phyloP scores from a whole-genome alignment of 2,797 vertebrate genomes.

The Synanceia verrucosa region DNA sequence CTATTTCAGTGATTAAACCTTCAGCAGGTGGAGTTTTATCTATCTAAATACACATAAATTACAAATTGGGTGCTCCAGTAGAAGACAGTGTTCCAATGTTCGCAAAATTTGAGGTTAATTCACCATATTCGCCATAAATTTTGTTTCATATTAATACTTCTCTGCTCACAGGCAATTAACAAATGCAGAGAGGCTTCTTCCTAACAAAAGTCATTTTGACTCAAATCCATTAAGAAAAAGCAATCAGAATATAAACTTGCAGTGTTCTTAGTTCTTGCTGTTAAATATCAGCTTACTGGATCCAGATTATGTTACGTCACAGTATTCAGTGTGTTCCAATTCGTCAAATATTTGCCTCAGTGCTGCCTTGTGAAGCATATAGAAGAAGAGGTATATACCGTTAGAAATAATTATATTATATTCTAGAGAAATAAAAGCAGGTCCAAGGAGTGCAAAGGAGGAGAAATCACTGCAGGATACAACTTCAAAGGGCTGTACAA shows the following conservation, averaged over 20 bases:
- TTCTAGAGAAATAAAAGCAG: constrained; percentile 1
- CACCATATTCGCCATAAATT: background rate
- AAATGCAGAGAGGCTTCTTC: background rate
- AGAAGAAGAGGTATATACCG: no score
- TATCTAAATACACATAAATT: constrained; percentile 24
- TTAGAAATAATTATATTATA: no score
- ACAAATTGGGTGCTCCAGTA: constrained; percentile 3
- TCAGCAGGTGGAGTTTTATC: constrained; percentile 24
- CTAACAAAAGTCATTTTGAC: background rate
- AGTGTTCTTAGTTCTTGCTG: background rate
- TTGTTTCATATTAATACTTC: background rate
- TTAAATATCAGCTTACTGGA: background rate
- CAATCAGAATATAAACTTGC: background rate
- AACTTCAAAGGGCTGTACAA: constrained; percentile 46
- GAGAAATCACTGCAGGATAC: constrained; percentile 53
- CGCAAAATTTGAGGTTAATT: background rate
- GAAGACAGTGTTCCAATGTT: background rate
- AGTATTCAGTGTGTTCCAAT: background rate
- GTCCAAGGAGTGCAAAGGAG: constrained; percentile 57
- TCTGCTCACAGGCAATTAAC: background rate
- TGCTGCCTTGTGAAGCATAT: constrained; percentile 31
- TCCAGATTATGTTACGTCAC: no score
- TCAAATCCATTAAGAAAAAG: background rate
- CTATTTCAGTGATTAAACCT: constrained; percentile 38
- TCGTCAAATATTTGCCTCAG: background rate